These are phyloP conservation scores for Lepeophtheirus salmonis DNA, from an alignment of 1,140 invertebrate genomes.

Conservation along the genomic window DNA sequence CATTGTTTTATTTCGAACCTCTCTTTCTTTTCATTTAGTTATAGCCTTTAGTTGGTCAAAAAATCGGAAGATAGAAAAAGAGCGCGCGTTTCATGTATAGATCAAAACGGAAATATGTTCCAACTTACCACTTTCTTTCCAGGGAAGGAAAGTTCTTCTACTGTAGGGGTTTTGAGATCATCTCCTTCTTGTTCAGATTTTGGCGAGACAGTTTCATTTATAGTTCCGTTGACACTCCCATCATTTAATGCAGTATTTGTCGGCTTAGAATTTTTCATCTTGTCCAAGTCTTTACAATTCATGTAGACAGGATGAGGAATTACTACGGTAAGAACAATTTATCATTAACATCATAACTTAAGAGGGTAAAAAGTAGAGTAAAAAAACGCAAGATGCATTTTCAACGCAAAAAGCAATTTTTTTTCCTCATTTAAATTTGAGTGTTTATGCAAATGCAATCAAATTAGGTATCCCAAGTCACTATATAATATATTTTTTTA, in stretches of 20 bases:
- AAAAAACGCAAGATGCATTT: not conserved
- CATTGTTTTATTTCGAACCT: no score
- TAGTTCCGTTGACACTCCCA: not conserved
- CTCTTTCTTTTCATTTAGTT: no score
- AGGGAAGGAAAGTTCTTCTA: slow-evolving; percentile 11
- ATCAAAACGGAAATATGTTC: no score
- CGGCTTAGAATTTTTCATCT: not conserved
- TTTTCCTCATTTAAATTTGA: not conserved
- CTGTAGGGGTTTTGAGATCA: slow-evolving; percentile 12
- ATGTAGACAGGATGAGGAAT: slow-evolving; percentile 13
- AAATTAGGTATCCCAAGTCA: not conserved
- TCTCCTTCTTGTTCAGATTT: slow-evolving; percentile 1
- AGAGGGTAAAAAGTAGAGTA: not conserved
- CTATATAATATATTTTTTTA: no score
- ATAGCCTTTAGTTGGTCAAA: no score
- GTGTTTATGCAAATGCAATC: not conserved
- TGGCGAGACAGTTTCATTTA: not conserved
- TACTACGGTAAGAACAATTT: no score
- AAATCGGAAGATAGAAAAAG: no score
- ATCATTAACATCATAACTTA: no score
- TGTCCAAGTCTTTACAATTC: slow-evolving; percentile 11
- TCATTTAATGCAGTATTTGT: not conserved
- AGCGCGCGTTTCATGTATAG: no score
- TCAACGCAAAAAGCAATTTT: not conserved
- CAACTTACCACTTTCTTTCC: slow-evolving; percentile 12